Base-by-base conservation (phyloP, 2,888 invertebrate species). In the Epicampocera succincta region DNA sequence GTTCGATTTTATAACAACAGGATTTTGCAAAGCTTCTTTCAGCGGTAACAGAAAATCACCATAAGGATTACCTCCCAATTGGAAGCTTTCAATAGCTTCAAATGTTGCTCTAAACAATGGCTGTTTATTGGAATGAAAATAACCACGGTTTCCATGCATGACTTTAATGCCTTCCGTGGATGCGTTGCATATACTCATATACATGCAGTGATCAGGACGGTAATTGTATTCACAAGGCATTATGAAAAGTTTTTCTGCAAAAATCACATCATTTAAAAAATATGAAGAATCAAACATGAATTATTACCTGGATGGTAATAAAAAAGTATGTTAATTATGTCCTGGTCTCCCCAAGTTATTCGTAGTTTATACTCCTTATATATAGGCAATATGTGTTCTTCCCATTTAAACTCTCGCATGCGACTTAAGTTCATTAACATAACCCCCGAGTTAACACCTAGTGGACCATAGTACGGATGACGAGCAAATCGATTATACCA, bases 261-360 rank as follows among this genome's bases (percentile, higher is more conserved):
- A 44, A 75, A 19, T 44, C 11, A 3, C 17, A 50, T 17, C 9
- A 33, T 46, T 17, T 6, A 33, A 4, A 25, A 21, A 11, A 19
- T n/a, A 52, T 42, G 1, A 1, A 9, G 0, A 8, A 3, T 13
- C 5, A 9, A 19, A 60, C 25, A 60, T 15, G n/a, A 44, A 6
- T 65, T 44, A 85, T 74, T 44, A 85, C 95, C 95, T 86, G 96
- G 95, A 92, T 95, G 94, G 88, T 93, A 94, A 89, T 95, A 94
- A 89, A 97, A 97, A 84, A 96, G 94, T 83, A 97, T 96, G 88
- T 97, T 97, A 83, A 97, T 95, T 81, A 96, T 94, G 92, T 98
- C 98, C 92, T 99, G 98, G 91, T 99, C 99, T n/a, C 98, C 98
- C 97, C 97, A 99, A 0, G 97, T 97, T 81, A 98, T 96, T 87